These are phyloP conservation scores for Agonopterix arenella DNA, from an alignment of 2,888 invertebrate genomes.

Conservation along the genomic window DNA sequence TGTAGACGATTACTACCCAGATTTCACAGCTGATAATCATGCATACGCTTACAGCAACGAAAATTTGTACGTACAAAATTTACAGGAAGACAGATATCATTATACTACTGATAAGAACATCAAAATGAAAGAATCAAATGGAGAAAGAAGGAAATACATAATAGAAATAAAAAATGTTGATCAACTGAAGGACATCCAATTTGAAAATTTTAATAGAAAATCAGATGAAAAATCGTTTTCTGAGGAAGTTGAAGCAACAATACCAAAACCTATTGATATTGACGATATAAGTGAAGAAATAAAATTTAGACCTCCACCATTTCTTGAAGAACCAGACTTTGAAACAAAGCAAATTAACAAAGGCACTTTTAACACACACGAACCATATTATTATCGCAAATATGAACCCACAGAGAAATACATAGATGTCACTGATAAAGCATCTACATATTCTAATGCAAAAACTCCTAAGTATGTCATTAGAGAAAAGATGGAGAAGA, in stretches of 20 bases:
- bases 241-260: not conserved
- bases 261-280: not conserved
- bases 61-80: conserved; percentile 27
- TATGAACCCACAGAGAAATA: conserved; percentile 14
- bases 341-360: conserved; percentile 35
- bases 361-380: not conserved
- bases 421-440: conserved; percentile 15
- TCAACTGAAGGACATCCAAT: not conserved
- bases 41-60: conserved; percentile 30
- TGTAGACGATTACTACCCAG: conserved; percentile 54
- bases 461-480: conserved; percentile 15
- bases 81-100: conserved; percentile 36
- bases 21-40: conserved; percentile 39
- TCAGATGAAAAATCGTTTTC: not conserved
- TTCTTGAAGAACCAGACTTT: conserved; percentile 46
- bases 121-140: conserved; percentile 11
- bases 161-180: conserved; percentile 8
- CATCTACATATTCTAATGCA: conserved; percentile 21
- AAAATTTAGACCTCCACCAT: conserved; percentile 35
- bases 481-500: conserved; percentile 7
- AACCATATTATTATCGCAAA: conserved; percentile 1
- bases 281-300: conserved; percentile 11
- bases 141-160: conserved; percentile 13
- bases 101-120: conserved; percentile 34
- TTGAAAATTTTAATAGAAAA: too few relatives aligned